phyloP scores from a whole-genome alignment of 2,113 vertebrate genomes.

The Saguinus midas region DNA sequence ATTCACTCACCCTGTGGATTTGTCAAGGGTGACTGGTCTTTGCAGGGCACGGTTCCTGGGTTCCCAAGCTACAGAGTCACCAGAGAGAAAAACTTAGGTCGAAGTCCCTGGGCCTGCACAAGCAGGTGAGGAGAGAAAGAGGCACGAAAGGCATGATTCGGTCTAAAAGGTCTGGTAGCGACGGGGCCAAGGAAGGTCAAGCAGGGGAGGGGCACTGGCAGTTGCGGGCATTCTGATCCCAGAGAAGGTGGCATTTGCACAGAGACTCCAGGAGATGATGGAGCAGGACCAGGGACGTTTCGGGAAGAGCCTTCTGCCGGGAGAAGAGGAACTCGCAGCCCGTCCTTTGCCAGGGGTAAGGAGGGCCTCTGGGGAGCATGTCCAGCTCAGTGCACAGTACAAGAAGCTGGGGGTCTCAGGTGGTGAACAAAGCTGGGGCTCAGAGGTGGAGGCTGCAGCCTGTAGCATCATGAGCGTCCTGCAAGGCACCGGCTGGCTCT shows the following conservation, averaged over 20 bases:
- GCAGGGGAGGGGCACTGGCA: accelerated
- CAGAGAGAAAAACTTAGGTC: accelerated
- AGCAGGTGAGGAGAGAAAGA: accelerated
- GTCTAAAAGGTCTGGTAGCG: too few species aligned
- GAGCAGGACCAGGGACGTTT: accelerated
- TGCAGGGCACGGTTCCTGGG: accelerated
- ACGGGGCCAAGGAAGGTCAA: too few species aligned
- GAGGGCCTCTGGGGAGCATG: accelerated
- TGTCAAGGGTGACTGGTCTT: too few species aligned
- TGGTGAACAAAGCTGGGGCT: not conserved
- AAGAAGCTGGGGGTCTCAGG: accelerated
- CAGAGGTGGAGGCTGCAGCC: not conserved
- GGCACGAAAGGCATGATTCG: not conserved
- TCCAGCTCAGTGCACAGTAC: not conserved
- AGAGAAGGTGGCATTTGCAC: not conserved
- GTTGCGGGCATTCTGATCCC: not conserved
- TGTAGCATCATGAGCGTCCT: accelerated
- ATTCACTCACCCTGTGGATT: accelerated
- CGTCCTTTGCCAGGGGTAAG: accelerated
- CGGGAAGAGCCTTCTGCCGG: accelerated
- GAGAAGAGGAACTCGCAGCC: not conserved
- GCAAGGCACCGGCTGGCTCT: accelerated
- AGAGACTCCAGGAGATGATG: not conserved
- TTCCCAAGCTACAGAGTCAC: not conserved
- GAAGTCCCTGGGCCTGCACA: accelerated